A percentile compares a stretch with the other conserved stretches of the same genome.
Conservation (phyloP, 92 coral and sea anemone genomes). For the Zoanthus sociatus region DNA sequence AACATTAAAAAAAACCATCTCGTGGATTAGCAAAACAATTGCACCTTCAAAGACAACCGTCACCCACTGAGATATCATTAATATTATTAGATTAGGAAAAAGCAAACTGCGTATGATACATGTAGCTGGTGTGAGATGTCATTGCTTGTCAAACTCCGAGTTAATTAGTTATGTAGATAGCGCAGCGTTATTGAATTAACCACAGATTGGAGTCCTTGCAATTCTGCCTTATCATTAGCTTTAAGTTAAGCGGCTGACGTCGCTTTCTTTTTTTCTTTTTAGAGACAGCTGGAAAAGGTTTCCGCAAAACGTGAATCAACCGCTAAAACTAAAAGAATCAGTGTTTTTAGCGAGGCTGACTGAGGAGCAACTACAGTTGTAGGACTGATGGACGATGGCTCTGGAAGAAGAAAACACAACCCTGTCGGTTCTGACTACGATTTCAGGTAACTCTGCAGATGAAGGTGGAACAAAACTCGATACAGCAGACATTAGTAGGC, state of each 20-base stretch:
- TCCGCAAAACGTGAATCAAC: neutral
- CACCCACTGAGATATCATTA: neutral
- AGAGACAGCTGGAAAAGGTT: constrained; percentile 15
- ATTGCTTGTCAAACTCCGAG: constrained; percentile 13
- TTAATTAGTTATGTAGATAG: neutral
- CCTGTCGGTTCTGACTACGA: neutral
- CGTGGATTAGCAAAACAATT: neutral
- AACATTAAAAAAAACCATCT: neutral
- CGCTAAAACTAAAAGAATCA: neutral
- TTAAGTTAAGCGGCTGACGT: neutral
- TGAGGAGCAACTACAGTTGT: neutral
- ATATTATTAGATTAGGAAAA: constrained; percentile 12
- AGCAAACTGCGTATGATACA: neutral
- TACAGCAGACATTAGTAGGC: neutral
- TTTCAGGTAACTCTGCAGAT: neutral
- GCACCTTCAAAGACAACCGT: neutral
- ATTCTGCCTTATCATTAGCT: too few relatives aligned
- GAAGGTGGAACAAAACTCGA: neutral
- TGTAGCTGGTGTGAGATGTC: neutral
- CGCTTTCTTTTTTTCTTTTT: neutral
- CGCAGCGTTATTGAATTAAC: neutral
- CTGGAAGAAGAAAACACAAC: constrained; percentile 9
- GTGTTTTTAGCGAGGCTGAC: neutral
- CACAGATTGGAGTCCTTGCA: neutral
- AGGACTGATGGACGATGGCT: neutral